These are phyloP conservation scores for Gobio occitaniae DNA, from an alignment of 2,797 vertebrate species.

Conservation along the genomic window DNA sequence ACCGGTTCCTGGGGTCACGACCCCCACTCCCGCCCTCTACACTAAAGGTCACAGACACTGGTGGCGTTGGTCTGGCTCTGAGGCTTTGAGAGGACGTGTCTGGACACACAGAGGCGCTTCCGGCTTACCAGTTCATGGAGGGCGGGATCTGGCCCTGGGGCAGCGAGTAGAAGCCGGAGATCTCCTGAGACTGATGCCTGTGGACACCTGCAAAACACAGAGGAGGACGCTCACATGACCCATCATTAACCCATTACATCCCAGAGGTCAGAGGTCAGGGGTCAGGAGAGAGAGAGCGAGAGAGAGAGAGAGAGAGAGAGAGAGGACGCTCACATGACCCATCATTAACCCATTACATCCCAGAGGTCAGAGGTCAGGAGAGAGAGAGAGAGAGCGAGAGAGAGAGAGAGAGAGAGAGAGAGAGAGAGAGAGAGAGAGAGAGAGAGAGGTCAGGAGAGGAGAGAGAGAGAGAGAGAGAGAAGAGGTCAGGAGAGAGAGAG, in stretches of 20 bases:
- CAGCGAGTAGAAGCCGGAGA: constrained; percentile 93
- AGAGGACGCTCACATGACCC: too few relatives aligned
- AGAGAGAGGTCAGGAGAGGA: too few relatives aligned
- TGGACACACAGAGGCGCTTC: constrained; percentile 48
- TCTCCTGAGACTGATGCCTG: constrained; percentile 92
- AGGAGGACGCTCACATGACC: constrained; percentile 27
- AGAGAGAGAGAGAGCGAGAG: too few relatives aligned
- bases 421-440: too few relatives aligned
- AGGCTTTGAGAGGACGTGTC: background rate
- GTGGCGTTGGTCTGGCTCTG: background rate
- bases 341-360: too few relatives aligned
- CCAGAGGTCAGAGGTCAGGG: too few relatives aligned
- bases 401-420: too few relatives aligned
- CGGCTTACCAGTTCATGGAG: constrained; percentile 94
- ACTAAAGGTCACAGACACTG: background rate
- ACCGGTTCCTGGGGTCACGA: background rate
- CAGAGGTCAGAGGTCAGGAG: too few relatives aligned
- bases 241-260: constrained; percentile 56
- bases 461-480: too few relatives aligned
- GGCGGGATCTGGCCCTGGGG: constrained; percentile 93
- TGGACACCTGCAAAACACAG: constrained; percentile 83
- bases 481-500: too few relatives aligned
- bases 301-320: too few relatives aligned
- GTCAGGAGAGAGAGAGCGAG: too few relatives aligned
- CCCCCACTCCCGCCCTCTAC: background rate